Base-by-base conservation (phyloP, 2,113 vertebrate genomes). In the Sula dactylatra region DNA sequence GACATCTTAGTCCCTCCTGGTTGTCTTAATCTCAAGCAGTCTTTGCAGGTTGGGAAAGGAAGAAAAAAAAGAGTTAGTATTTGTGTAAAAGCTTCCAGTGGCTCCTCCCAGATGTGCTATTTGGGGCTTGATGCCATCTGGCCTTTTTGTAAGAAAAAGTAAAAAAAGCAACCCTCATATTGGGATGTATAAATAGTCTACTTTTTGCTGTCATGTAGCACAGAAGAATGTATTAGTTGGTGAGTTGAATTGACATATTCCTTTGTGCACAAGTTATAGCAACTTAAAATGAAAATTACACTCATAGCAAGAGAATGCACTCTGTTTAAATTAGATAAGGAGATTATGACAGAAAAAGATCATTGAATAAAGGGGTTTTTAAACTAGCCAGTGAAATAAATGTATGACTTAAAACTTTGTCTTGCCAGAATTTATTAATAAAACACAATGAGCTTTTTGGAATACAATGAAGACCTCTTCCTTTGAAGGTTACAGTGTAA, bases 401-500 rank as follows among this genome's bases (percentile, higher is more conserved):
- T 83, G 79, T 65, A 87, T 90, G 50, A 64, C 90, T 97, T 96
- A 50, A 96, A 95, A 97, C 86, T 91, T 93, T 58, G 70, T 94
- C 87, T 76, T 95, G 84, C 71, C 76, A 90, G 89, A 79, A 88
- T 93, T 95, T 90, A 93, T 94, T 95, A 93, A 83, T 89, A 93
- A 79, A 86, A 62, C 71, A 78, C 72, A 69, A 55, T 82, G 91
- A 94, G 32, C 52, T 64, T 94, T 96, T 89, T 89, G 77, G 82
- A 96, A 84, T 86, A 94, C 85, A 87, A 17, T 45, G 78, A 88
- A 91, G 91, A 80, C 58, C 81, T 81, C 64, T 95, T 93, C 74
- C 84, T 95, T 97, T 91, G 93, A 94, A 94, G 87, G 91, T 95
- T 95, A 93, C 82, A 73, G 87, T 80, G 78, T 92, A 95, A 96